Evolutionary conservation across 2,797 vertebrate species (phyloP), one percentile per base, ranked within the genome.

Genomic region (Chelon labrosus): DNA sequence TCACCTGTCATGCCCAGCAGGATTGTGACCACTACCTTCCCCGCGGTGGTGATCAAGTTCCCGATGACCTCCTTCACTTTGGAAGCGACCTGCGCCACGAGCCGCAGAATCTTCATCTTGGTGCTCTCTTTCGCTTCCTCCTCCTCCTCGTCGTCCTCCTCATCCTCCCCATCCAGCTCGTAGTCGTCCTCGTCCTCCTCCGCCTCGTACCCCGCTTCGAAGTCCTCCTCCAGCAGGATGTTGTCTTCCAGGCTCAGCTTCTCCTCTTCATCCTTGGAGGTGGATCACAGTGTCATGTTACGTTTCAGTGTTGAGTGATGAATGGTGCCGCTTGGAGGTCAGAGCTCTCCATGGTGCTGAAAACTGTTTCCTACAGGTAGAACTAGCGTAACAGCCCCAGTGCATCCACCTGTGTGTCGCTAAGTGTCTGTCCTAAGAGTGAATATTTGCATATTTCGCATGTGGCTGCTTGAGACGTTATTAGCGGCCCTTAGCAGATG

Each of bases 21-120:
- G 89, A 98, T 96, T 41, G 96, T 98, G 82, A 99, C 95, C 88
- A 99, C 97, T 83, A 98, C 97, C 93, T 97, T 96, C 84, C 98
- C 98, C 14, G 98, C 98, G 0, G 97, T 99, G 83, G 96, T 97
- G 86, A 99, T 99, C 92, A 99, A 93, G 88, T 99, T 96, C 84
- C 98, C 98, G 37, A 99, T 98, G 83, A 98, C 91, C 67, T 99
- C 97, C 87, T 99, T 98, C 63, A 97, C 91, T 93, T 91, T 97
- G 68, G 96, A 96, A 2, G 96, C 97, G 9, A 97, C 62, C 5
- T 88, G 94, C 0, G 96, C 97, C 1, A 99, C 90, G 65, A 92
- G 89, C 17, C 96, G 95, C 80, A 99, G 92, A 42, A 97, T 78
- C 91, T 96, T 98, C 89, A 95, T 92, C 89, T 96, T 98, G 42